Conservation (phyloP, 2,888 invertebrate genomes). For the Laspeyria flexula region DNA sequence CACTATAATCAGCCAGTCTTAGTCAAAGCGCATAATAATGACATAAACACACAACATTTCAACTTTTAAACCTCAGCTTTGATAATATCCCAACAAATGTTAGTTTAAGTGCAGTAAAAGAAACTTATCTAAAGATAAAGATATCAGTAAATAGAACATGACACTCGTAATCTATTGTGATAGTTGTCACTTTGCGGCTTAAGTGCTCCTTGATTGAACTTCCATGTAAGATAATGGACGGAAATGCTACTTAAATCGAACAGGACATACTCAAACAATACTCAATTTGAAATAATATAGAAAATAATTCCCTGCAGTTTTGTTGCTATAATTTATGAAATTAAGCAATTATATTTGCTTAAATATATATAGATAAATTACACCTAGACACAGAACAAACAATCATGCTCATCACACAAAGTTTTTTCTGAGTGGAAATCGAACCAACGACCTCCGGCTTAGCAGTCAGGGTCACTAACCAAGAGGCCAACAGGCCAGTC, state of each 20-base stretch:
- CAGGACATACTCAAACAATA: too few species aligned
- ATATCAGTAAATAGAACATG: constrained; percentile 43
- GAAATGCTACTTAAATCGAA: constrained; percentile 21
- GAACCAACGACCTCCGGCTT: too few species aligned
- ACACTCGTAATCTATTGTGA: constrained; percentile 22
- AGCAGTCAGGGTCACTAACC: too few species aligned
- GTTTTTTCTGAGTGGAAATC: too few species aligned
- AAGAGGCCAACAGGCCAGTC: too few species aligned
- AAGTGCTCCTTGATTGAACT: constrained; percentile 44
- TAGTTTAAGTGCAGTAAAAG: constrained; percentile 36
- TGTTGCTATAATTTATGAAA: too few species aligned
- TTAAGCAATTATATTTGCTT: too few species aligned
- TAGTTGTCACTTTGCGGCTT: constrained; percentile 29
- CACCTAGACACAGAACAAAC: too few species aligned
- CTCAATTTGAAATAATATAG: too few species aligned
- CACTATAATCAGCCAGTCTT: constrained; percentile 13
- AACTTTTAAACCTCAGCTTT: constrained; percentile 19
- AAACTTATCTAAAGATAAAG: constrained; percentile 43
- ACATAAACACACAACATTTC: constrained; percentile 16
- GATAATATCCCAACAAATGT: constrained; percentile 34
- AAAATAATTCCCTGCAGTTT: too few species aligned
- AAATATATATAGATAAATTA: too few species aligned
- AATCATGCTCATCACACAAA: too few species aligned
- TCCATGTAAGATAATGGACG: constrained; percentile 35
- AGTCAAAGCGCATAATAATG: constrained; percentile 22